Percentiles rank a stretch among this genome's conserved stretches.
These are phyloP conservation scores for Diadema setosum DNA, from an alignment of 35 echinoderm and acorn worm genomes.

Conservation along the genomic window DNA sequence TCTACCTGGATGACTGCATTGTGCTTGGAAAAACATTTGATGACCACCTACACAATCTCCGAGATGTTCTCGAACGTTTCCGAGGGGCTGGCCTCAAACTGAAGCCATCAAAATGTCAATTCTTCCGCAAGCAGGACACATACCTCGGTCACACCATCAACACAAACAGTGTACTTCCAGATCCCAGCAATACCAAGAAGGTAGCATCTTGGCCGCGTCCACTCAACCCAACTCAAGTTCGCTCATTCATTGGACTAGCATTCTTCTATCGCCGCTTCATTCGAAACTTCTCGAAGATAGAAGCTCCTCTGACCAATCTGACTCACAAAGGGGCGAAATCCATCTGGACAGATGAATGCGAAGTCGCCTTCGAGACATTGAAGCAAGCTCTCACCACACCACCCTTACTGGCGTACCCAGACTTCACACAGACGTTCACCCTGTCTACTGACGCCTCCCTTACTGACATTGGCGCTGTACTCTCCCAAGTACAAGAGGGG, in stretches of 20 bases:
- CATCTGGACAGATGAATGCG: slow-evolving; percentile 10
- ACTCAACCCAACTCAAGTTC: background rate
- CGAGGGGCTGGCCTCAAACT: background rate
- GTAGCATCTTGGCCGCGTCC: background rate
- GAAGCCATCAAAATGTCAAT: slow-evolving; percentile 16
- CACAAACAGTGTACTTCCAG: background rate
- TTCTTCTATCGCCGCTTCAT: slow-evolving; percentile 14
- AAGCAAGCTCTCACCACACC: background rate
- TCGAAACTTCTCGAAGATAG: background rate
- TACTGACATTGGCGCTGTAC: too few species aligned
- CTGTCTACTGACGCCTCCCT: slow-evolving; percentile 65
- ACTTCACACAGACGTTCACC: background rate
- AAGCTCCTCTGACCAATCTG: background rate
- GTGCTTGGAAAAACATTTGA: slow-evolving; percentile 11
- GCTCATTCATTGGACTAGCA: background rate
- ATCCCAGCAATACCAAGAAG: background rate
- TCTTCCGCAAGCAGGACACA: background rate
- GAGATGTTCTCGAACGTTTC: background rate
- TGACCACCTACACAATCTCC: slow-evolving; percentile 10
- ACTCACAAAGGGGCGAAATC: slow-evolving; percentile 5
- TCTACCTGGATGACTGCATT: slow-evolving; percentile 45
- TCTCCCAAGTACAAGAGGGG: too few species aligned
- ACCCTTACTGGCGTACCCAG: too few species aligned
- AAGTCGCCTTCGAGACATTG: background rate
- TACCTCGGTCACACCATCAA: background rate